Base-by-base conservation (phyloP, 2,888 invertebrate genomes). In the Drosophila eohydei region DNA sequence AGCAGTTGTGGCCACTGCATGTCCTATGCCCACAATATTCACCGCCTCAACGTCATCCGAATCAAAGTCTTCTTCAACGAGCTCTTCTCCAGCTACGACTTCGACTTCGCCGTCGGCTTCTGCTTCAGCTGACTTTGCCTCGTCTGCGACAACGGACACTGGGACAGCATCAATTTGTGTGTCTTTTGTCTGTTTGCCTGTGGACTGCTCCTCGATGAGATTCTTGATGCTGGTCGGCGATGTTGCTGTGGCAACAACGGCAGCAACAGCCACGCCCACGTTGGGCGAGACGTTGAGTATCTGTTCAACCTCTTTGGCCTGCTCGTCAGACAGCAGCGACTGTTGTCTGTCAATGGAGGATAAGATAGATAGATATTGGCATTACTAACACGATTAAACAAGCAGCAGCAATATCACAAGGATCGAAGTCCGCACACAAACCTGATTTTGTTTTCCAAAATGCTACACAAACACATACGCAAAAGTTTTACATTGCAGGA, bases 291-390 rank as follows among this genome's bases (percentile, higher is more conserved):
- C 95, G 79, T 96, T 96, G 88, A 97, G 92, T 92, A 97, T 94
- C 91, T 96, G 95, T 81, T 96, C 96, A 81, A 97, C 97, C 94
- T 97, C 97, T 93, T 97, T 96, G 81, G 97, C 97, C 93, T 97
- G 97, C 93, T 97, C 97, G 92, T 97, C 97, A 71, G 97, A 97
- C 91, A 97, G 94, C 91, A 97, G 94, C 91, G 95, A 95, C 93
- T 96, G 96, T 94, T 96, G 96, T 93, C 96, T 96, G 93, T 74
- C 41, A 51, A 76, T 66, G 36, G 61, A 64, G 30, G 43, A 32
- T 34, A 59, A 38, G 6, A 12, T 12, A 32, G 26, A 44, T 26
- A 26, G 1, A 62, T 12, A 65, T 52, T 55, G 59, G 28, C 51
- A 44, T 26, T 26, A 62, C n/a, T 40, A 28, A 58, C 9, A 44